These are phyloP conservation scores for Dendroctonus ponderosae DNA, from an alignment of 1,140 invertebrate genomes.

Conservation along the genomic window DNA sequence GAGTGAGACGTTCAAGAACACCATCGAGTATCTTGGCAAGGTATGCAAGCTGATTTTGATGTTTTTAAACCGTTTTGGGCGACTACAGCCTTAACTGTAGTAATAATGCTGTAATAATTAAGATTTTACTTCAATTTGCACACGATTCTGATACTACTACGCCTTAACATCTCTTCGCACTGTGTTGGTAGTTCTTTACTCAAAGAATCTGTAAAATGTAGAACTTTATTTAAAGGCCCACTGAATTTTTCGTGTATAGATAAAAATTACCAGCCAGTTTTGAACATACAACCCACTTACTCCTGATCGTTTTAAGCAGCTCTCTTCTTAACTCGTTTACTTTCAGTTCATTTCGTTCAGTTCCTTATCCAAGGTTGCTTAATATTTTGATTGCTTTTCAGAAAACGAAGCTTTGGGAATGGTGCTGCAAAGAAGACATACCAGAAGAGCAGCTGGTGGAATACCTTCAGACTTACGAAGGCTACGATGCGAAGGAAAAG, in stretches of 20 bases:
- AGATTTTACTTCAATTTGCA: background rate
- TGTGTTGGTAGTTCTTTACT: background rate
- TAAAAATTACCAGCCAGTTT: background rate
- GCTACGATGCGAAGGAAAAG: conserved; percentile 31
- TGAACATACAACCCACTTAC: no score
- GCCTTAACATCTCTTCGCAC: no score
- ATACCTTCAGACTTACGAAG: conserved; percentile 41
- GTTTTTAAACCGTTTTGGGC: background rate
- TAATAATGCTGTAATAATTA: background rate
- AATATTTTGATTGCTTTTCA: conserved; percentile 29
- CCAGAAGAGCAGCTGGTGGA: conserved; percentile 42
- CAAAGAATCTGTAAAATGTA: no score
- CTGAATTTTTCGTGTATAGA: background rate
- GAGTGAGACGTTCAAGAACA: conserved; percentile 34
- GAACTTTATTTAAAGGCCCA: no score
- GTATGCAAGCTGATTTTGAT: conserved; percentile 24
- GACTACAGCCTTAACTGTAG: background rate
- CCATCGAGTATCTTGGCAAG: conserved; percentile 42
- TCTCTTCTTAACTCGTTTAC: no score
- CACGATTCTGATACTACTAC: background rate
- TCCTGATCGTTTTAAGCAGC: no score
- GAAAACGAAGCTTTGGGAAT: conserved; percentile 45
- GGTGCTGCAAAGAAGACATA: conserved; percentile 46
- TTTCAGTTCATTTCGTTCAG: no score
- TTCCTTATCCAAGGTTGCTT: background rate